Base-by-base conservation (phyloP, 2,888 invertebrate species). In the Pseudoips prasinana region DNA sequence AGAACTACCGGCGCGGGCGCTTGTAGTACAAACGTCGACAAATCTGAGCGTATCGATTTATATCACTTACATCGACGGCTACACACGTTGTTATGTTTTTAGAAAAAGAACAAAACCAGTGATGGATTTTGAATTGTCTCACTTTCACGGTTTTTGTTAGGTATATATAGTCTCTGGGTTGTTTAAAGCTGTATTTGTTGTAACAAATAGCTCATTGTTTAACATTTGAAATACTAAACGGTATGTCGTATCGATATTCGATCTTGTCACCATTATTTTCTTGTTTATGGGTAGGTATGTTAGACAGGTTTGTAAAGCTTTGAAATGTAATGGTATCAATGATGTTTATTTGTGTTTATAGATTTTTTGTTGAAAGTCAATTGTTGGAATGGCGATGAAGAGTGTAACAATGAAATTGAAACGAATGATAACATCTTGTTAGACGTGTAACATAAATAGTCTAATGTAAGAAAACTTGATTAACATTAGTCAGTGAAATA, bases 151-250 rank as follows among this genome's bases (percentile, higher is more conserved):
- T 45, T 42, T 20, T 20, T 3, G 20, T 14, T 37, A 42, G 52
- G 43, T 42, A 31, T 44, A 22, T 44, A 30, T 34, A 30, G 29
- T 29, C 3, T 31, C 19, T 22, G 39, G 33, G 31, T 36, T 38
- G 48, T 49, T 27, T 51, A 32, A 39, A 25, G 38, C 37, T 53
- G 44, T 41, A 47, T 53, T 60, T 57, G 55, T 53, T 53, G 53
- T 58, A 56, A 60, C 63, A 60, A 63, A 63, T 65, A 61, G 58
- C 45, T 58, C 47, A 66, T 70, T 70, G 71, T 69, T 61, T 42
- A 39, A 50, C 43, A 41, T 67, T 65, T 64, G 55, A 62, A 57
- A 55, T 46, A 59, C 49, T 65, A 68, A 64, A 63, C 54, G 55
- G 57, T 55, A 48, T 34, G 34, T n/a, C n/a, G n/a, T 58, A 65